Conservation (phyloP, 2,888 invertebrate species). For the Liodrosophila aerea region DNA sequence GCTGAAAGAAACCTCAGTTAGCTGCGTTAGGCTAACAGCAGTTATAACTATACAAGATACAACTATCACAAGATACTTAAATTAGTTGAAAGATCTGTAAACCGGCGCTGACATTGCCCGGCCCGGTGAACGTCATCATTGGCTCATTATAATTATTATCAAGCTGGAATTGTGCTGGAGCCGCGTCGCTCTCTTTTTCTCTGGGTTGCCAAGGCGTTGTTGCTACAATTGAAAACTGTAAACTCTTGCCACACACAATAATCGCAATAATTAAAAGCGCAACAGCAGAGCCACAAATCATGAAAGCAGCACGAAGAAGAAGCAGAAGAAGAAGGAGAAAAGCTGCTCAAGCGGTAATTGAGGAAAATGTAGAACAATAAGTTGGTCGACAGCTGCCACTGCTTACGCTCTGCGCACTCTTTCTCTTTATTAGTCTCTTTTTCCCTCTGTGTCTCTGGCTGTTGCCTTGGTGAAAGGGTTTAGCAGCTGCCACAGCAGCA, state of each 20-base stretch:
- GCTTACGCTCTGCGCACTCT: neutral
- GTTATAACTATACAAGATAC: neutral
- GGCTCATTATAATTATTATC: conserved; percentile 44
- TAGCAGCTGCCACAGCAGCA: conserved; percentile 22
- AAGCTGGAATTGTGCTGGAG: conserved; percentile 14
- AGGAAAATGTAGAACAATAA: conserved; percentile 61
- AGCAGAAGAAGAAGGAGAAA: neutral
- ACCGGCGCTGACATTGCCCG: conserved; percentile 28
- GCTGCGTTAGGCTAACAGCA: neutral
- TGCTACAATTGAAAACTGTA: conserved; percentile 64
- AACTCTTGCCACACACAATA: conserved; percentile 67
- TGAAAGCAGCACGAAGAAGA: conserved; percentile 33
- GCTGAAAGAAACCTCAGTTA: neutral
- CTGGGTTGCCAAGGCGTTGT: conserved; percentile 49
- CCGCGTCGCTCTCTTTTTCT: conserved; percentile 37
- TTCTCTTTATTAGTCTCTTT: neutral
- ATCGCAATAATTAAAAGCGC: conserved; percentile 71
- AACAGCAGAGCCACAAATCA: conserved; percentile 57
- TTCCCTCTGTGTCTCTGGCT: conserved; percentile 2
- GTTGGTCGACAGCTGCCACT: conserved; percentile 43
- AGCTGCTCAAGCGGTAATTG: conserved; percentile 47
- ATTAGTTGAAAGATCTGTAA: conserved; percentile 16
- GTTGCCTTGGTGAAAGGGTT: conserved; percentile 58
- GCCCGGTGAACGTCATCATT: conserved; percentile 34
- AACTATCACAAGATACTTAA: conserved; percentile 12